These are phyloP conservation scores for Macaria notata DNA, from an alignment of 2,888 invertebrate species.

Conservation along the genomic window DNA sequence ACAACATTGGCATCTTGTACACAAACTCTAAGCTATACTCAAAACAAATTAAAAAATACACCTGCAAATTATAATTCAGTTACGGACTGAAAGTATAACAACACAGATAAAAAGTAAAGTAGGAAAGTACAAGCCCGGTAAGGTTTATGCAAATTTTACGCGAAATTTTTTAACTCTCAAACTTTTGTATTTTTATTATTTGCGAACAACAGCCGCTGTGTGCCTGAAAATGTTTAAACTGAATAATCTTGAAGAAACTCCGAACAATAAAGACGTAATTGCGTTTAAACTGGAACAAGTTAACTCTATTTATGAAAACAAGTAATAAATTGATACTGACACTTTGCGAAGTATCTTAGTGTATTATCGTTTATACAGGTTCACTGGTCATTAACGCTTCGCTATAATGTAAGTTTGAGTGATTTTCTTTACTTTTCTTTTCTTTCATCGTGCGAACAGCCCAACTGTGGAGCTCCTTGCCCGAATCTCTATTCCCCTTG, in stretches of 20 bases:
- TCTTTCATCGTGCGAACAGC: too few species aligned
- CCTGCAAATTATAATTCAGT: slow-evolving; percentile 58
- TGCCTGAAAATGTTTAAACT: slow-evolving; percentile 54
- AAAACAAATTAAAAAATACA: slow-evolving; percentile 21
- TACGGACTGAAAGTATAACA: slow-evolving; percentile 53
- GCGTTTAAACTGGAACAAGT: slow-evolving; percentile 36
- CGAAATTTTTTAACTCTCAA: slow-evolving; percentile 69
- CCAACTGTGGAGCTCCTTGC: too few species aligned
- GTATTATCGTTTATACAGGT: slow-evolving; percentile 21
- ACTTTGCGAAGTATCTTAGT: slow-evolving; percentile 28
- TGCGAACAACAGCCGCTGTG: slow-evolving; percentile 62
- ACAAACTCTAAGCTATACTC: not conserved
- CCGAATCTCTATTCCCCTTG: too few species aligned
- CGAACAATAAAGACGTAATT: slow-evolving; percentile 47
- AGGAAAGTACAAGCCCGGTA: slow-evolving; percentile 59
- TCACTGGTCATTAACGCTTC: too few species aligned
- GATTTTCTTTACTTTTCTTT: too few species aligned
- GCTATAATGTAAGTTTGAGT: too few species aligned
- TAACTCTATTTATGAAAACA: slow-evolving; percentile 24
- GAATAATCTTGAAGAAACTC: slow-evolving; percentile 44
- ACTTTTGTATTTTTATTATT: slow-evolving; percentile 72
- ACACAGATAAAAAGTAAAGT: slow-evolving; percentile 65
- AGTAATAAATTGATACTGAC: slow-evolving; percentile 28
- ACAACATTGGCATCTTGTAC: too few species aligned
- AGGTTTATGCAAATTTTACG: slow-evolving; percentile 78